These are phyloP conservation scores for Alentia gelatinosa DNA, from an alignment of 2,888 invertebrate genomes.

Conservation along the genomic window DNA sequence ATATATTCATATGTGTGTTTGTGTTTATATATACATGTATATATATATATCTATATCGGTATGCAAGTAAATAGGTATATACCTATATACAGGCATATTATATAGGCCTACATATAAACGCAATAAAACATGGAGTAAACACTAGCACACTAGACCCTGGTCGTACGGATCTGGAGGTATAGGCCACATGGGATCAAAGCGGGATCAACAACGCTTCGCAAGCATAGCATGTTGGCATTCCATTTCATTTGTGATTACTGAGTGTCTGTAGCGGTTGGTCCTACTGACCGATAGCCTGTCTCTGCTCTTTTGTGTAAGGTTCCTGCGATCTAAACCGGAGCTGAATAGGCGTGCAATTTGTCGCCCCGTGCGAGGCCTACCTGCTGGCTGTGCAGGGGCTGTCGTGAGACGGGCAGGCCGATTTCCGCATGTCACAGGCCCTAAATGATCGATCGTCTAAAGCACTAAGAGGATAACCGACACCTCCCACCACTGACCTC, in stretches of 20 bases:
- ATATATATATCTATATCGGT: no score
- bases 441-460: neutral
- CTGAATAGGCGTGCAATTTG: neutral
- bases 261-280: neutral
- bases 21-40: no score
- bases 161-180: no score
- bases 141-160: no score
- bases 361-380: neutral
- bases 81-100: no score
- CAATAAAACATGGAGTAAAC: no score
- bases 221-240: neutral
- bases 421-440: neutral
- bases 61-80: no score
- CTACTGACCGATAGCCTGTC: slow-evolving; percentile 14
- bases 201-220: neutral
- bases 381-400: neutral
- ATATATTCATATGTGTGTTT: no score
- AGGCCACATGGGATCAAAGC: no score
- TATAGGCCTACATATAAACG: neutral
- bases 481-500: slow-evolving; percentile 12
- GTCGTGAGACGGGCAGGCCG: neutral
- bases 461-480: slow-evolving; percentile 3
- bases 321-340: neutral
- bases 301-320: neutral
- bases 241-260: neutral